A percentile compares a stretch with the other conserved stretches of the same genome.
phyloP scores from a whole-genome alignment of 2,113 vertebrate genomes.

The Chloroceryle aenea region DNA sequence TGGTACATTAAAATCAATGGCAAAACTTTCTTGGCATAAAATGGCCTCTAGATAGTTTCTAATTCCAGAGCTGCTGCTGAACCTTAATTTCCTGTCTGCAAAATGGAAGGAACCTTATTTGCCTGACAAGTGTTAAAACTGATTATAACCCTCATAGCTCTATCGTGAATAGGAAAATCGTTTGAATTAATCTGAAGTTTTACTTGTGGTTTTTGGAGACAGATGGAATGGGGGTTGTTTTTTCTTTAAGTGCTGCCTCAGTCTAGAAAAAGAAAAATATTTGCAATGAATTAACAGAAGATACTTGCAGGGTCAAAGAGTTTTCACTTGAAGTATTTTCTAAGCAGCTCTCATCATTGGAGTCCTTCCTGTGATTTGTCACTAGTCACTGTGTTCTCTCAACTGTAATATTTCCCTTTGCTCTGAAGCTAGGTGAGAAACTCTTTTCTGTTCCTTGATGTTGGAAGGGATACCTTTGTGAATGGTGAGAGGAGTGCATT shows the following conservation, averaged over 20 bases:
- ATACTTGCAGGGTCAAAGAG: not conserved
- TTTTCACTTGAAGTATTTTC: not conserved
- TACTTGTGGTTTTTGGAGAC: not conserved
- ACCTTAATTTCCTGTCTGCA: not conserved
- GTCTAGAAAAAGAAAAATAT: not conserved
- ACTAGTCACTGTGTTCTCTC: not conserved
- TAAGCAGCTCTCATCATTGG: not conserved
- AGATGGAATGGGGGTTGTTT: not conserved
- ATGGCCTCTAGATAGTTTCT: constrained; percentile 11
- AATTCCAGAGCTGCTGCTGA: not conserved
- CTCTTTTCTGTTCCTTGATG: not conserved
- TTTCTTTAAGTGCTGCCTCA: not conserved
- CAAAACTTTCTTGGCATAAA: constrained; percentile 31
- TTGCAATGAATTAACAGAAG: not conserved
- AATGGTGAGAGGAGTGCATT: not conserved
- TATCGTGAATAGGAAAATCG: not conserved
- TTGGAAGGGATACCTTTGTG: not conserved
- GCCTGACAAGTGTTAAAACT: not conserved
- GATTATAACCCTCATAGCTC: not conserved
- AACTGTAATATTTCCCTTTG: not conserved
- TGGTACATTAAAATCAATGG: constrained; percentile 9
- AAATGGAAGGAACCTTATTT: not conserved
- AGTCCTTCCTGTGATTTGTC: not conserved
- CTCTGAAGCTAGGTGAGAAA: not conserved
- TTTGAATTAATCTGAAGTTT: not conserved